phyloP scores from a whole-genome alignment of 2,888 invertebrate genomes.

The Lepetodrilus schrolli region DNA sequence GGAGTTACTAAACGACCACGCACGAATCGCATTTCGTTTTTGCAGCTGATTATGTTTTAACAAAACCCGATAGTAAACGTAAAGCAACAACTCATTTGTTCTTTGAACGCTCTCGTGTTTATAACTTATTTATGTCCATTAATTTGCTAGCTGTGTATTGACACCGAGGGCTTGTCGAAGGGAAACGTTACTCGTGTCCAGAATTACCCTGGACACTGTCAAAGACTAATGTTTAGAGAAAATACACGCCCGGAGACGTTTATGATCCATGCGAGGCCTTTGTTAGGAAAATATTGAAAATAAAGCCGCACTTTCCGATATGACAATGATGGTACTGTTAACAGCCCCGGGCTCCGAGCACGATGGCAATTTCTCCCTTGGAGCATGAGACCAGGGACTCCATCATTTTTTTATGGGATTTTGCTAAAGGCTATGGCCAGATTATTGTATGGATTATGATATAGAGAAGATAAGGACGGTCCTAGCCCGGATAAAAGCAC shows the following conservation, averaged over 20 bases:
- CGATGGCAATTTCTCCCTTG: not conserved
- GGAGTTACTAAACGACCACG: not conserved
- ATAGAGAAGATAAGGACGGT: not conserved
- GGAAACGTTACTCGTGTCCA: not conserved
- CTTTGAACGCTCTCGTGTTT: slow-evolving; percentile 19
- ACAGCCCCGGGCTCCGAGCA: not conserved
- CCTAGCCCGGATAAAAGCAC: no score
- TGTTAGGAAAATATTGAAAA: slow-evolving; percentile 11
- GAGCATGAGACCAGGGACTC: not conserved
- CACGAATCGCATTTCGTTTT: not conserved
- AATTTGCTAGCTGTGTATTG: slow-evolving; percentile 11
- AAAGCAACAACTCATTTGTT: slow-evolving; percentile 1
- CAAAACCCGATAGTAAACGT: not conserved
- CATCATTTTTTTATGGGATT: not conserved
- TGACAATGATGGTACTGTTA: not conserved
- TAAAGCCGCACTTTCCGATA: not conserved
- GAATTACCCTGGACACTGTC: not conserved
- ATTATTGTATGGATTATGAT: slow-evolving; percentile 10
- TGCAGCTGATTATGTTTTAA: not conserved
- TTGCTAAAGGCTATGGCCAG: not conserved
- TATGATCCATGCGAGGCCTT: not conserved
- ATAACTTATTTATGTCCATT: slow-evolving; percentile 24
- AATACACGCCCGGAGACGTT: not conserved
- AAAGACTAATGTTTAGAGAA: not conserved
- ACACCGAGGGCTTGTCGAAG: not conserved